Base-by-base conservation (phyloP, 2,113 vertebrate species). In the Lonchura striata region DNA sequence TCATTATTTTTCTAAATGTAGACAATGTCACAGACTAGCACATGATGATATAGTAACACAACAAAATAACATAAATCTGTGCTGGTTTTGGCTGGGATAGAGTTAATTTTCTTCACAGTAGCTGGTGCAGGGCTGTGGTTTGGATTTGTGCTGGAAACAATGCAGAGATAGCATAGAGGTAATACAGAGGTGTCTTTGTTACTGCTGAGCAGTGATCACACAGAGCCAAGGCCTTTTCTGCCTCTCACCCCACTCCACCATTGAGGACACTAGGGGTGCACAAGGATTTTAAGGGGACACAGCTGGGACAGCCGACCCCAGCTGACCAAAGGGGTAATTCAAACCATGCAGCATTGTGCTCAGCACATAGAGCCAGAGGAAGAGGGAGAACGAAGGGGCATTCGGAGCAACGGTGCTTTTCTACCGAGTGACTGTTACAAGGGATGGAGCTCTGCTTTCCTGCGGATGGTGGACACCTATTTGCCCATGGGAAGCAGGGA, bases 211-310 rank as follows among this genome's bases (percentile, higher is more conserved):
- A 44, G 33, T 1, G 3, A 27, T 66, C 9, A 25, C 35, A 49
- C 15, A 49, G 35, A 86, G 22, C 15, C 27, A 35, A 61, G 35
- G 46, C 9, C 22, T 61, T 61, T 86, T 42, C 35, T 74, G 31
- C 23, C 60, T 66, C n/a, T 54, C 35, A 61, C 2, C 4, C 30
- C n/a, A 24, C 5, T 33, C 41, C 47, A 60, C 18, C 47, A 54
- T 39, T 0, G 0, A 42, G 60, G 11, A 3, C 5, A 2, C 15
- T 49, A 30, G 25, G 25, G 13, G 2, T 49, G 27, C 41, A 74
- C 46, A 27, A 7, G 3, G 13, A 37, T 5, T 68, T 68, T 11
- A 35, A 53, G 30, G 46, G 21, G 22, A 80, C 30, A 74, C 41
- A 54, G 60, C 9, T 27, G 13, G n/a, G 31, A 54, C 30, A 66